Evolutionary conservation across 1,140 invertebrate genomes (phyloP).

Genomic region (Pseudomyrmex gracilis): DNA sequence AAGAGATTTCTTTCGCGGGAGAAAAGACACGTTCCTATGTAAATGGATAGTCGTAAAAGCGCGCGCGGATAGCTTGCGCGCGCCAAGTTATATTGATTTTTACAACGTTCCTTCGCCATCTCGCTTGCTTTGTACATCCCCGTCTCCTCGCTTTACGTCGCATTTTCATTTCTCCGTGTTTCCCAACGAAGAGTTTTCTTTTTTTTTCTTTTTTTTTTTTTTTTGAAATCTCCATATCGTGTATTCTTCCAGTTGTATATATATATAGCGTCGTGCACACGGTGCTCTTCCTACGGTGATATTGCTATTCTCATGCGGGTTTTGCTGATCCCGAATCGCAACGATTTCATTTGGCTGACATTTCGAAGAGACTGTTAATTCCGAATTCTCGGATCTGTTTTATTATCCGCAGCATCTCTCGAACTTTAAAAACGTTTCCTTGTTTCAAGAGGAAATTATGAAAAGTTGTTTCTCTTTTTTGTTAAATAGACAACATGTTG

Average conservation of each 20-base stretch:
- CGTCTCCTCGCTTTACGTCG: background rate
- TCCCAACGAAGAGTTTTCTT: background rate
- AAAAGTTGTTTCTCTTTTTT: no score
- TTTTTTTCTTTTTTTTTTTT: background rate
- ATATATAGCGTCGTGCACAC: background rate
- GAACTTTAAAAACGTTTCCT: no score
- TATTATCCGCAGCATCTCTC: no score
- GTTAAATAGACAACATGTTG: no score
- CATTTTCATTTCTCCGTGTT: conserved; percentile 15
- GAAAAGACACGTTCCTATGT: conserved; percentile 9
- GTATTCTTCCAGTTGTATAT: background rate
- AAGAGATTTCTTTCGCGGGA: background rate
- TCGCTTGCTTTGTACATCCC: background rate
- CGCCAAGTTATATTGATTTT: conserved; percentile 48
- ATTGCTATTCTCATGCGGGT: no score
- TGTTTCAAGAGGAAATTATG: no score
- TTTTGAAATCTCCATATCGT: background rate
- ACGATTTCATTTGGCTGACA: no score
- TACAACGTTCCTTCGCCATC: conserved; percentile 9
- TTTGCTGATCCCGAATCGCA: no score
- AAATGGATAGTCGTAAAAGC: conserved; percentile 42
- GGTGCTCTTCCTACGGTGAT: no score
- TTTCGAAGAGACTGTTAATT: no score
- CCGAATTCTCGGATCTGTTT: no score
- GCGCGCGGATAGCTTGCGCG: conserved; percentile 23